Evolutionary conservation across 2,888 invertebrate genomes (phyloP).

Genomic region (Entomobrya proxima): DNA sequence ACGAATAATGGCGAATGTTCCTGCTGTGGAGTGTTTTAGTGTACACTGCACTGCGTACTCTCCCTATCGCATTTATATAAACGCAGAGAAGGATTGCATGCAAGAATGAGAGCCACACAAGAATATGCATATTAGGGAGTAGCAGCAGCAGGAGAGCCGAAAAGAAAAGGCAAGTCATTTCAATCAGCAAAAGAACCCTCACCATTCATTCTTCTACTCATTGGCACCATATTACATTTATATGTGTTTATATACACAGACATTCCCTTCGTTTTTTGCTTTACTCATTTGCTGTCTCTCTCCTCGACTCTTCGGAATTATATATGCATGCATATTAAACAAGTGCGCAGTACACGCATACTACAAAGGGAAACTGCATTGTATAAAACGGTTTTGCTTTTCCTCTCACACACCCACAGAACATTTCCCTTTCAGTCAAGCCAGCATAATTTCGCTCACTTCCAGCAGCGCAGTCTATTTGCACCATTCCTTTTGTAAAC

Average conservation of each 20-base stretch:
- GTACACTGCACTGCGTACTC: slow-evolving; percentile 3
- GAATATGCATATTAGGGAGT: slow-evolving; percentile 50
- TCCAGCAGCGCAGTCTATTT: slow-evolving; percentile 18
- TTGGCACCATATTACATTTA: slow-evolving; percentile 45
- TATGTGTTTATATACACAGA: background rate
- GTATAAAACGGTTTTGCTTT: slow-evolving; percentile 2
- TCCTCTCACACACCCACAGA: slow-evolving; percentile 15
- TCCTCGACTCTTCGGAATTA: background rate
- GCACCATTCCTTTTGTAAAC: slow-evolving; percentile 1
- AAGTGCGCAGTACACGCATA: slow-evolving; percentile 32
- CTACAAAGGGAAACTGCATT: background rate
- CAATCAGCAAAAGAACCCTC: slow-evolving; percentile 47
- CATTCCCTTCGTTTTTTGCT: background rate
- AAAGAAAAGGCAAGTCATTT: slow-evolving; percentile 43
- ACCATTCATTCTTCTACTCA: slow-evolving; percentile 18
- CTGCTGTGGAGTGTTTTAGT: background rate
- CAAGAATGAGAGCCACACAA: slow-evolving; percentile 15
- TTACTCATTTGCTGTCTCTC: slow-evolving; percentile 20
- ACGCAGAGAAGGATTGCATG: background rate
- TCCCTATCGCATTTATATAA: too few relatives aligned
- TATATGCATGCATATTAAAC: slow-evolving; percentile 29
- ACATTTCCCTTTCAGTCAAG: slow-evolving; percentile 19
- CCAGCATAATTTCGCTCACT: slow-evolving; percentile 37
- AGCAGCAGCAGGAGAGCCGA: slow-evolving; percentile 21
- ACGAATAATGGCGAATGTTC: slow-evolving; percentile 55